Conservation (phyloP, 1,140 invertebrate genomes). For the Neuroterus valhalla region DNA sequence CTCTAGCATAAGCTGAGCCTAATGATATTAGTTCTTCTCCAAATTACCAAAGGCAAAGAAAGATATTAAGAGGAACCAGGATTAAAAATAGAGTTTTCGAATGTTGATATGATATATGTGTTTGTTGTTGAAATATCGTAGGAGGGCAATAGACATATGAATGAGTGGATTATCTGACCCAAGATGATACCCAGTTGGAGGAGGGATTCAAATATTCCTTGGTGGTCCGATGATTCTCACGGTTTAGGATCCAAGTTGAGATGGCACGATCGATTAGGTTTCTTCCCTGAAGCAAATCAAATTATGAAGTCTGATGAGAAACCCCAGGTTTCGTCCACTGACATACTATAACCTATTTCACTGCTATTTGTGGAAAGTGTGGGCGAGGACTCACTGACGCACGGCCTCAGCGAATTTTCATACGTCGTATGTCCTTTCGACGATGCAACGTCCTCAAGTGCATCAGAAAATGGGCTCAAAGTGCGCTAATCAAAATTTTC, state of each 20-base stretch:
- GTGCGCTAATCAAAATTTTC: no score
- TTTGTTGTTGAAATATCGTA: no score
- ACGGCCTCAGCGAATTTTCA: conserved; percentile 39
- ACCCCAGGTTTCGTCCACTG: conserved; percentile 47
- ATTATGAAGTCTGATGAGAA: conserved; percentile 22
- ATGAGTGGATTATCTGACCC: not conserved
- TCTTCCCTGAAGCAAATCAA: not conserved
- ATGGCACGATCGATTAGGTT: conserved; percentile 16
- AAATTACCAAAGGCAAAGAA: no score
- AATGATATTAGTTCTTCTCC: no score
- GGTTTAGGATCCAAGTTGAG: not conserved
- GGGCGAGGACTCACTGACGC: conserved; percentile 50
- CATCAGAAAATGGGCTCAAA: not conserved
- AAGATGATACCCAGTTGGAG: not conserved
- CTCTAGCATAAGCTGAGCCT: no score
- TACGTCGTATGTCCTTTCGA: conserved; percentile 39
- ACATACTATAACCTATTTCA: conserved; percentile 58
- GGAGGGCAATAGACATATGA: not conserved
- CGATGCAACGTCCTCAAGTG: not conserved
- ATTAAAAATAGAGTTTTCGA: no score
- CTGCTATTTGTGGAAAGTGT: conserved; percentile 60
- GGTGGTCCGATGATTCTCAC: conserved; percentile 1
- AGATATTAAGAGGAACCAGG: no score
- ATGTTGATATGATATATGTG: no score
- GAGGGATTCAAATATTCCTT: conserved; percentile 3